A percentile compares a stretch with the other conserved stretches of the same genome.
Conservation (phyloP, 2,113 vertebrate genomes). For the Microcebus lehilahytsara region DNA sequence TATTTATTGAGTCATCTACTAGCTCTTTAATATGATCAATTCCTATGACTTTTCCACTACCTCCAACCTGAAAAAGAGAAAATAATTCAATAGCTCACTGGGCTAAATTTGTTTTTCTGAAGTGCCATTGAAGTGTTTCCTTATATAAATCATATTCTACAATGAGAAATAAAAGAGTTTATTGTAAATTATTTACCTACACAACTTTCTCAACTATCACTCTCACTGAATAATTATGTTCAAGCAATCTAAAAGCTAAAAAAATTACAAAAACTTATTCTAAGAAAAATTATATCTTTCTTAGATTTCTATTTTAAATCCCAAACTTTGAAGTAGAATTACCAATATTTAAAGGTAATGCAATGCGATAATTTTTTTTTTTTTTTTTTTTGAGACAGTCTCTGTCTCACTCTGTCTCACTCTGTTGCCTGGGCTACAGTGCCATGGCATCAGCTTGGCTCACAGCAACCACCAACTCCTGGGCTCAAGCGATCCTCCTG, state of each 20-base stretch:
- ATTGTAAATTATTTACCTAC: conserved; percentile 1
- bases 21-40: conserved; percentile 99
- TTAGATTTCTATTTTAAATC: conserved; percentile 58
- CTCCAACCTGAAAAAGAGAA: conserved; percentile 91
- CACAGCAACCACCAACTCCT: too few relatives aligned
- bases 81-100: conserved; percentile 71
- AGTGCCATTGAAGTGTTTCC: conserved; percentile 53
- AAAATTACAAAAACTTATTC: conserved; percentile 6
- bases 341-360: conserved; percentile 1
- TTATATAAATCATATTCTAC: conserved; percentile 62
- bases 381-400: not conserved
- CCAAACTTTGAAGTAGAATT: not conserved
- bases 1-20: conserved; percentile 97
- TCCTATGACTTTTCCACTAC: conserved; percentile 96
- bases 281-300: not conserved
- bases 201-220: conserved; percentile 32
- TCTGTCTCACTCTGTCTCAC: too few relatives aligned
- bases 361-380: conserved; percentile 10
- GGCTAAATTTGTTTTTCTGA: conserved; percentile 53
- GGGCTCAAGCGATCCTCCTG: too few relatives aligned
- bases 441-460: too few relatives aligned
- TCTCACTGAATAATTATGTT: conserved; percentile 14
- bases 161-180: conserved; percentile 53
- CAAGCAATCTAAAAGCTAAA: conserved; percentile 41
- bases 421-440: too few relatives aligned